A percentile compares a stretch with the other conserved stretches of the same genome.
Conservation (phyloP, 1,140 invertebrate genomes). For the Triops longicaudatus region DNA sequence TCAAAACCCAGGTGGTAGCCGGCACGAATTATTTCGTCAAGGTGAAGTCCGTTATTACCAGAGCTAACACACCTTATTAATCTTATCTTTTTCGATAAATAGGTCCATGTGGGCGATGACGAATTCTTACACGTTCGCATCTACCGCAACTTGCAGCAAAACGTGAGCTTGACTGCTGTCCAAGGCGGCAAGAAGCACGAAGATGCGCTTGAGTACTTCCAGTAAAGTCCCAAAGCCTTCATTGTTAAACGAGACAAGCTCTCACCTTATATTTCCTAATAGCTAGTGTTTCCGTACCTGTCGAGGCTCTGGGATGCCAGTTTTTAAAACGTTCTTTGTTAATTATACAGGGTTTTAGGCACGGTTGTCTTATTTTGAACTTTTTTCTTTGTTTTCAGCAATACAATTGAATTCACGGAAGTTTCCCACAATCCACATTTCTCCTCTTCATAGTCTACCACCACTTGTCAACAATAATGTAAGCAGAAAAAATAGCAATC, state of each 20-base stretch:
- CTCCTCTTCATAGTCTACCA: slow-evolving; percentile 75
- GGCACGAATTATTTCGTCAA: slow-evolving; percentile 26
- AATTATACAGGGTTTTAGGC: neutral
- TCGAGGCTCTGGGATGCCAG: neutral
- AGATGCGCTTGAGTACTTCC: slow-evolving; percentile 22
- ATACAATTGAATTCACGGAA: slow-evolving; percentile 24
- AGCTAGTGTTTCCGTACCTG: neutral
- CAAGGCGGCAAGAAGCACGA: slow-evolving; percentile 25
- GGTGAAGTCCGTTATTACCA: too few species aligned
- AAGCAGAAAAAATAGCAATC: neutral
- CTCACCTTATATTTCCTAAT: neutral
- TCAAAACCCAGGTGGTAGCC: slow-evolving; percentile 24
- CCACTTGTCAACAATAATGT: neutral
- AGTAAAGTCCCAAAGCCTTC: neutral
- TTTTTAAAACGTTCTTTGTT: neutral
- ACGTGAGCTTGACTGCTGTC: slow-evolving; percentile 21
- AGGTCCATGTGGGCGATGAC: slow-evolving; percentile 25
- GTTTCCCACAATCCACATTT: slow-evolving; percentile 79
- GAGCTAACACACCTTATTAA: neutral
- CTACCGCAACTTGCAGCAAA: slow-evolving; percentile 23
- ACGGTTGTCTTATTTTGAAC: slow-evolving; percentile 17
- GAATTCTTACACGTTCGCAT: slow-evolving; percentile 23
- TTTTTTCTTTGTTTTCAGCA: slow-evolving; percentile 21
- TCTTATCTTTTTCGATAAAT: neutral
- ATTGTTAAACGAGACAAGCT: neutral